Conservation (phyloP, 2,888 invertebrate species). For the Ariolimax columbianus region DNA sequence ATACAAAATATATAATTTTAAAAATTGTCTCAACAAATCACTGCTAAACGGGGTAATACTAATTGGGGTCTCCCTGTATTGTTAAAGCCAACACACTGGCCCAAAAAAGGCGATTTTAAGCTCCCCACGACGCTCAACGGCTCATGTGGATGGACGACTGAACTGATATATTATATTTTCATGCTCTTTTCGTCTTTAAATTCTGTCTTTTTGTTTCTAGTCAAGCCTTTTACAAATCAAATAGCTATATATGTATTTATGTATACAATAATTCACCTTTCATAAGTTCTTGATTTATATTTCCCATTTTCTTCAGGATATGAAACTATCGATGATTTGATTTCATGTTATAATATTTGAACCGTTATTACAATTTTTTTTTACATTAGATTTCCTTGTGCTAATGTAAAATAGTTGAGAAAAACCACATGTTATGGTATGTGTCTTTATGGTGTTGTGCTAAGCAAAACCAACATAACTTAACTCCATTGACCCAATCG, state of each 20-base stretch:
- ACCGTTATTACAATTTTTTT: not conserved
- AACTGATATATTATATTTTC: too few relatives aligned
- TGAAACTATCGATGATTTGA: not conserved
- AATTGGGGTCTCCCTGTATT: too few relatives aligned
- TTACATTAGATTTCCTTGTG: not conserved
- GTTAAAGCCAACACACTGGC: too few relatives aligned
- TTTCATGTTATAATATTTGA: not conserved
- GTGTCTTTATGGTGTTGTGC: too few relatives aligned
- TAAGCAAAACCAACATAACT: too few relatives aligned
- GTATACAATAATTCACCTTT: not conserved
- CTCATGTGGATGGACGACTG: too few relatives aligned
- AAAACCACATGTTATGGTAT: not conserved
- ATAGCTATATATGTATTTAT: not conserved
- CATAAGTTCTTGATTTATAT: not conserved
- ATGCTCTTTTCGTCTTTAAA: not conserved
- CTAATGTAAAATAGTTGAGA: not conserved
- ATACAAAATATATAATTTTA: too few relatives aligned
- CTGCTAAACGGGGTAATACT: too few relatives aligned
- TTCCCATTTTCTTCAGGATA: not conserved
- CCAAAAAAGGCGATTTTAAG: too few relatives aligned
- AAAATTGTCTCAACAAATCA: too few relatives aligned
- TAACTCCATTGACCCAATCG: too few relatives aligned
- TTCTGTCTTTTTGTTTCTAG: constrained; percentile 11
- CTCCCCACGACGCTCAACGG: too few relatives aligned
- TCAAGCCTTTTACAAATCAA: not conserved